Conservation (phyloP, 2,797 vertebrate species). For the Strix occidentalis region DNA sequence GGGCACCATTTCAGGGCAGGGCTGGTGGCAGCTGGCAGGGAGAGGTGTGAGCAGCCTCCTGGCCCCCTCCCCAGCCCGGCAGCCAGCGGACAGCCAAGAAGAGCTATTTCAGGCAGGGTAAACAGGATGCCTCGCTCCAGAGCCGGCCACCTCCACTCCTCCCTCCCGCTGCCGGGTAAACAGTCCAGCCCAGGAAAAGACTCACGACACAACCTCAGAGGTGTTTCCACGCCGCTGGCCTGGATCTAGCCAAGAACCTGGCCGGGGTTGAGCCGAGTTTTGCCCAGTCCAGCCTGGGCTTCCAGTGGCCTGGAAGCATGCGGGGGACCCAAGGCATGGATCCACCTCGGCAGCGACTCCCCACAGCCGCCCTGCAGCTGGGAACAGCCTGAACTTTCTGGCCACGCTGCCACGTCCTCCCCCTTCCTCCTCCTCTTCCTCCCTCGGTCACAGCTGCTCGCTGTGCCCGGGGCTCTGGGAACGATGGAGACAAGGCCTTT, state of each 20-base stretch:
- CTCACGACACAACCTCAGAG: not conserved
- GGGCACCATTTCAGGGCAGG: not conserved
- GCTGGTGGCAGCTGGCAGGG: not conserved
- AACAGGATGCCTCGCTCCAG: slow-evolving; percentile 39
- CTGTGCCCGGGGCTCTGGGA: not conserved
- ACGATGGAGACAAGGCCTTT: not conserved
- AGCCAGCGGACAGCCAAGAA: not conserved
- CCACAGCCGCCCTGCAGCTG: not conserved
- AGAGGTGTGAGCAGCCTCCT: not conserved
- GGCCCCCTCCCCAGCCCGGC: not conserved
- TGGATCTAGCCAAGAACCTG: not conserved
- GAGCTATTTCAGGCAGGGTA: slow-evolving; percentile 48
- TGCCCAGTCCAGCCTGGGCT: not conserved
- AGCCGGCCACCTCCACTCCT: not conserved
- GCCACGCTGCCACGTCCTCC: not conserved
- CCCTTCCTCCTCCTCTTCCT: not conserved
- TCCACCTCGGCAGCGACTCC: not conserved
- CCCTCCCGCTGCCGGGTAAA: not conserved
- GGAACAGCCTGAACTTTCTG: not conserved
- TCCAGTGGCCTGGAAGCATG: not conserved
- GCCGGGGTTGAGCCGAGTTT: not conserved
- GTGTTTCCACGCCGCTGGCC: not conserved
- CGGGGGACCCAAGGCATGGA: not conserved
- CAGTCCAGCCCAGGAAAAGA: slow-evolving; percentile 7
- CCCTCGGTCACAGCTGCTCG: not conserved